These are phyloP conservation scores for Epizoanthus stellaris DNA, from an alignment of 92 coral and sea anemone genomes.

Conservation along the genomic window DNA sequence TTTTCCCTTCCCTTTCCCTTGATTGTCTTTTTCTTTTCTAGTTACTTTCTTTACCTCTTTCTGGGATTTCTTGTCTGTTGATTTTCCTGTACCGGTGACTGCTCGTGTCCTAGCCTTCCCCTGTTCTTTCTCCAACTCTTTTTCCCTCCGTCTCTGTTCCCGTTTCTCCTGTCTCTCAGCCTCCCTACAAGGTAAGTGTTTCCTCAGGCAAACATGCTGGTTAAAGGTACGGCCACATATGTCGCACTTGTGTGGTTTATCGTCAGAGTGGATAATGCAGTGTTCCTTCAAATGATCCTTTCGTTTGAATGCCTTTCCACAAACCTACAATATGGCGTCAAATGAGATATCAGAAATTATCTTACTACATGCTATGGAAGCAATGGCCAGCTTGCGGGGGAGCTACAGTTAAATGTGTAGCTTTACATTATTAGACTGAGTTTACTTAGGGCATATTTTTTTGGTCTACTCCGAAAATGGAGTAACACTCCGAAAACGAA, in stretches of 20 bases:
- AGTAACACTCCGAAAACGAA: too few relatives aligned
- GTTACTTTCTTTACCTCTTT: not conserved
- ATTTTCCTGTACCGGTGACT: not conserved
- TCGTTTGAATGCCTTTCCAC: constrained; percentile 82
- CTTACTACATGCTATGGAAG: too few relatives aligned
- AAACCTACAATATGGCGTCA: constrained; percentile 52
- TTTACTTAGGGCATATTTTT: too few relatives aligned
- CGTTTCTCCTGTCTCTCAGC: constrained; percentile 71
- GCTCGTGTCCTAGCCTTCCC: not conserved
- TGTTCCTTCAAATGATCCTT: constrained; percentile 75
- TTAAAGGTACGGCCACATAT: constrained; percentile 76
- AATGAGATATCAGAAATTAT: too few relatives aligned
- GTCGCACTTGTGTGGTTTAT: constrained; percentile 78
- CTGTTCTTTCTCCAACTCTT: constrained; percentile 3
- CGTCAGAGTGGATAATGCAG: constrained; percentile 69
- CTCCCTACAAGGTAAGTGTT: constrained; percentile 82
- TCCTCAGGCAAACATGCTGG: constrained; percentile 75
- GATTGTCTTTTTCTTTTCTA: not conserved
- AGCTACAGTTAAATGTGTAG: too few relatives aligned
- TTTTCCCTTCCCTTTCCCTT: not conserved
- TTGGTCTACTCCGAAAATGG: too few relatives aligned
- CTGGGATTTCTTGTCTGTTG: not conserved
- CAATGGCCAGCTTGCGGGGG: too few relatives aligned
- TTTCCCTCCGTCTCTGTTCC: constrained; percentile 41
- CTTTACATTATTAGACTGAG: too few relatives aligned